phyloP scores from a whole-genome alignment of 2,888 invertebrate species.

The Imbricaverruca yamaguchii region DNA sequence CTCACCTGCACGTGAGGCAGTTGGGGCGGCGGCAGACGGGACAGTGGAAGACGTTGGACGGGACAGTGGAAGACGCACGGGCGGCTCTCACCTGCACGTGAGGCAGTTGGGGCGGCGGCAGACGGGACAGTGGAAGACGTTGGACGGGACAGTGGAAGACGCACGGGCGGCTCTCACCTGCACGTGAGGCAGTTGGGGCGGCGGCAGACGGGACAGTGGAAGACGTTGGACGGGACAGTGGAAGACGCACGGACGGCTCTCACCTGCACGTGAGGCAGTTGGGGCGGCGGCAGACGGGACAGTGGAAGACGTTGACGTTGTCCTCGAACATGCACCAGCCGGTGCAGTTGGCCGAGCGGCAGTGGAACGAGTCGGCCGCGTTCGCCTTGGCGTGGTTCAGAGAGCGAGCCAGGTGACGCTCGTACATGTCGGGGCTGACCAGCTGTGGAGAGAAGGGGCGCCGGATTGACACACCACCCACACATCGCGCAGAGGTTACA shows the following conservation, averaged over 20 bases:
- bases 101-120: conserved; percentile 73
- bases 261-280: conserved; percentile 71
- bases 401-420: conserved; percentile 69
- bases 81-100: conserved; percentile 50
- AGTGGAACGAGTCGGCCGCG: conserved; percentile 68
- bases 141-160: no score
- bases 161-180: conserved; percentile 29
- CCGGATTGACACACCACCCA: no score
- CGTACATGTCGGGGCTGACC: conserved; percentile 62
- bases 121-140: conserved; percentile 73
- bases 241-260: background rate
- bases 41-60: conserved; percentile 70
- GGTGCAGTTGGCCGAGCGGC: conserved; percentile 77
- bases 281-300: conserved; percentile 67
- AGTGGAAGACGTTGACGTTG: conserved; percentile 71
- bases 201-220: conserved; percentile 74
- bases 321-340: conserved; percentile 88
- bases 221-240: no score
- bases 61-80: no score
- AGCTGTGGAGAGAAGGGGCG: conserved; percentile 43
- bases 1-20: conserved; percentile 62
- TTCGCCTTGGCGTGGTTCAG: conserved; percentile 72
- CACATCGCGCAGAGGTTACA: no score
- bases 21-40: conserved; percentile 71
- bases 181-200: conserved; percentile 75